Base-by-base conservation (phyloP, 1,140 invertebrate species). In the Phymorhynchus buccinoides region DNA sequence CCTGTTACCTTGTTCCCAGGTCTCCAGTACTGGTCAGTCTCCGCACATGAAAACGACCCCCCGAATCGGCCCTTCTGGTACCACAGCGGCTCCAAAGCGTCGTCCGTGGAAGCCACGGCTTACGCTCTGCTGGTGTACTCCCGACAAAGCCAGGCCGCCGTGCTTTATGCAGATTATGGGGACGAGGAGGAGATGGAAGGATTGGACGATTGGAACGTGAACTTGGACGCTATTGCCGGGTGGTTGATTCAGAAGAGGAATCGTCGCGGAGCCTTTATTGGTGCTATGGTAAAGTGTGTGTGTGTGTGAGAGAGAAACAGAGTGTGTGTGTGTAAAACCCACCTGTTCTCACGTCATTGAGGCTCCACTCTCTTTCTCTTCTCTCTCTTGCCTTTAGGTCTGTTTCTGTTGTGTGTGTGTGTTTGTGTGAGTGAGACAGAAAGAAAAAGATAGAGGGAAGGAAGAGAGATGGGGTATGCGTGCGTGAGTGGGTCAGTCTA, bases 231-330 rank as follows among this genome's bases (percentile, higher is more conserved):
- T 30, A 82, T 87, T 12, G 87, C 85, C n/a, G 87, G 85, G 27
- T 87, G 87, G 87, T 37, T 87, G 78, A 82, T 87, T 18, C 80
- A 44, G 18, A 83, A 87, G 80, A 75, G 87, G 62, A 85, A 86
- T 39, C 41, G 62, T 32, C 52, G 84, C 37, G 87, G 85, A 18
- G 83, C 82, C 27, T 87, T 86, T 44, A 85, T 84, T 68, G 85
- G 87, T 16, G 83, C 87, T 14, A 68, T 84, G 83, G 87, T 86
- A 62, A 75, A 37, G 7, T 68, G 80, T 68, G 18, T 82, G 4
- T 82, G 32, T 68, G 27, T 41, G 48, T 82, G 48, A n/a, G n/a
- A n/a, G n/a, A n/a, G n/a, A n/a, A n/a, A n/a, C n/a, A n/a, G n/a
- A n/a, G n/a, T n/a, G n/a, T n/a, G n/a, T n/a, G n/a, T n/a, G n/a